Conservation (phyloP, 1,140 invertebrate genomes). For the Hyles vespertilio region DNA sequence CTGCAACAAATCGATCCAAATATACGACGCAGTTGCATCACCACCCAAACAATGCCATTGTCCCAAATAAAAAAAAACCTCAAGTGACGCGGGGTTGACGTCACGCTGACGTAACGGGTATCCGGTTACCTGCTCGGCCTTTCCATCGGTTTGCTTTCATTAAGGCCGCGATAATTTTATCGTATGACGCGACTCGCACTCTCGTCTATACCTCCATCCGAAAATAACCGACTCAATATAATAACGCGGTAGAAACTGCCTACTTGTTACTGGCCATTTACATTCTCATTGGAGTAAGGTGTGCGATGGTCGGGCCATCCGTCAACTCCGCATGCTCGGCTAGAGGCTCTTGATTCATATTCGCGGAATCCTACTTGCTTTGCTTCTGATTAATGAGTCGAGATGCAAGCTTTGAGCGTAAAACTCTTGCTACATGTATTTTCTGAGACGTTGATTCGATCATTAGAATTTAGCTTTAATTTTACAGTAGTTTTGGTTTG, state of each 20-base stretch:
- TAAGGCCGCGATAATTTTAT: conserved; percentile 69
- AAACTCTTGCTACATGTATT: no score
- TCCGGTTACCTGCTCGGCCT: conserved; percentile 57
- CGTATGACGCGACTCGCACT: conserved; percentile 48
- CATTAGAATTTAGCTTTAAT: no score
- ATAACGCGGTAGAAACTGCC: conserved; percentile 18
- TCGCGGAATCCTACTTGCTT: no score
- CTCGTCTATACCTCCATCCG: conserved; percentile 29
- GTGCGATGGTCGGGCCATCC: no score
- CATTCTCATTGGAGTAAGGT: background rate
- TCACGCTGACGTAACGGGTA: conserved; percentile 54
- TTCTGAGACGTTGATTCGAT: no score
- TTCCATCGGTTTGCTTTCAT: conserved; percentile 44
- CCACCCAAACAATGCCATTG: background rate
- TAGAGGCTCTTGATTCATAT: no score
- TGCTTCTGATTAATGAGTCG: no score
- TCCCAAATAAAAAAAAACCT: conserved; percentile 11
- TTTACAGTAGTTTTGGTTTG: no score
- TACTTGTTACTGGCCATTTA: conserved; percentile 12
- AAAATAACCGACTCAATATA: conserved; percentile 39
- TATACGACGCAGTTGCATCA: no score
- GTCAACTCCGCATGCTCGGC: no score
- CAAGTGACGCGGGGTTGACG: conserved; percentile 39
- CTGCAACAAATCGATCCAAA: no score
- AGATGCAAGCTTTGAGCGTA: no score